Percentiles rank a stretch among this genome's conserved stretches.
phyloP scores from a whole-genome alignment of 1,140 invertebrate species.

The Drosophila oshimai region DNA sequence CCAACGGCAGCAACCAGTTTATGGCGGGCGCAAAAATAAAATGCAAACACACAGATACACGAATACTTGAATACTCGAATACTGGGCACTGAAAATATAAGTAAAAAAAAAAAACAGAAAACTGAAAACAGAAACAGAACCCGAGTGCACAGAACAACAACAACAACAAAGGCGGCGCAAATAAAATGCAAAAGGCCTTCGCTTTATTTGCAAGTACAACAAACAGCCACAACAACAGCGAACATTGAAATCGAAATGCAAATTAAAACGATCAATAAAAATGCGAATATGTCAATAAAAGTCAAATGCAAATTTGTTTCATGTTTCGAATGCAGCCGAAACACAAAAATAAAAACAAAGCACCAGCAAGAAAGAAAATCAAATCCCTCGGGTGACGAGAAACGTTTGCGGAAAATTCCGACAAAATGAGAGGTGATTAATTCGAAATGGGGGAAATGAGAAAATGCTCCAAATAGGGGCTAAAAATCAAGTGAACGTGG shows the following conservation, averaged over 20 bases:
- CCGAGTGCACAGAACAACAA: slow-evolving; percentile 9
- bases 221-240: slow-evolving; percentile 42
- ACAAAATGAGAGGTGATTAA: neutral
- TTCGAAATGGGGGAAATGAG: neutral
- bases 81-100: neutral
- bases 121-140: slow-evolving; percentile 13
- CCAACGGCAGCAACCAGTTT: slow-evolving; percentile 62
- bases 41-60: slow-evolving; percentile 14
- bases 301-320: slow-evolving; percentile 72
- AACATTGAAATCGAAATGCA: slow-evolving; percentile 70
- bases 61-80: neutral
- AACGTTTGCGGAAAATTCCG: slow-evolving; percentile 12
- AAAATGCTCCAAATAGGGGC: neutral
- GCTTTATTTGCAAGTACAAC: slow-evolving; percentile 54
- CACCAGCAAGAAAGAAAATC: slow-evolving; percentile 3
- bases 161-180: slow-evolving; percentile 6
- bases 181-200: slow-evolving; percentile 58
- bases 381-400: slow-evolving; percentile 10
- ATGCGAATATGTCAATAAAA: slow-evolving; percentile 79
- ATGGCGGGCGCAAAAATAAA: slow-evolving; percentile 30
- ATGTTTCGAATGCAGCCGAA: slow-evolving; percentile 42
- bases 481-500: neutral
- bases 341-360: slow-evolving; percentile 7
- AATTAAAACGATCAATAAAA: slow-evolving; percentile 81
- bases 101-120: too few species aligned